phyloP scores from a whole-genome alignment of 2,888 invertebrate species.

The Lithophane socia region DNA sequence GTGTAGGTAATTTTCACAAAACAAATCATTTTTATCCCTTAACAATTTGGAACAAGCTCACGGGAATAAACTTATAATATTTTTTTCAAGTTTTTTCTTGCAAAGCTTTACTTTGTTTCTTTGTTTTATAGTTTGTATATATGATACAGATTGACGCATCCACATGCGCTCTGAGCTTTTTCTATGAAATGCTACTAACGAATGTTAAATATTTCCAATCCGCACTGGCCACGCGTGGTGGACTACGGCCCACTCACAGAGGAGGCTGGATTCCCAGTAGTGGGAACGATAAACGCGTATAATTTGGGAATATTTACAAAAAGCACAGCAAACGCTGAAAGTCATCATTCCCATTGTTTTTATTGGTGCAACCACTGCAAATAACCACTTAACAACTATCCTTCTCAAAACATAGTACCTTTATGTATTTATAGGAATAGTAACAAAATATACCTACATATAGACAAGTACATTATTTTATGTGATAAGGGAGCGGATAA shows the following conservation, averaged over 20 bases:
- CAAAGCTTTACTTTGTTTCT: neutral
- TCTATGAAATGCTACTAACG: neutral
- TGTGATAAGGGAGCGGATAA: constrained; percentile 16
- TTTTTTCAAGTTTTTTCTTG: neutral
- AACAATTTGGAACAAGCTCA: neutral
- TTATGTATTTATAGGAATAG: neutral
- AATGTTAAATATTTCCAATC: neutral
- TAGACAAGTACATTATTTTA: neutral
- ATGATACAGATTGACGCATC: neutral
- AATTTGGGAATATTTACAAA: neutral
- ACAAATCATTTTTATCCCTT: neutral
- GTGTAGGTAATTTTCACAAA: neutral
- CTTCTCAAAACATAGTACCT: neutral
- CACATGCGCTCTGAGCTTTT: neutral
- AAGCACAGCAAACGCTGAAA: neutral
- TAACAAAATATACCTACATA: neutral
- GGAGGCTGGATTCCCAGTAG: neutral
- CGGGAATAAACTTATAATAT: neutral
- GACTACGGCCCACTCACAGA: neutral
- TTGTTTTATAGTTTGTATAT: neutral
- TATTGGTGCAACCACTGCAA: neutral
- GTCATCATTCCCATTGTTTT: neutral
- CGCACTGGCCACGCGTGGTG: neutral
- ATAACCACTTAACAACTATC: neutral
- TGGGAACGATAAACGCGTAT: neutral